Conservation (phyloP, 2,888 invertebrate species). For the Parnassius glacialis region DNA sequence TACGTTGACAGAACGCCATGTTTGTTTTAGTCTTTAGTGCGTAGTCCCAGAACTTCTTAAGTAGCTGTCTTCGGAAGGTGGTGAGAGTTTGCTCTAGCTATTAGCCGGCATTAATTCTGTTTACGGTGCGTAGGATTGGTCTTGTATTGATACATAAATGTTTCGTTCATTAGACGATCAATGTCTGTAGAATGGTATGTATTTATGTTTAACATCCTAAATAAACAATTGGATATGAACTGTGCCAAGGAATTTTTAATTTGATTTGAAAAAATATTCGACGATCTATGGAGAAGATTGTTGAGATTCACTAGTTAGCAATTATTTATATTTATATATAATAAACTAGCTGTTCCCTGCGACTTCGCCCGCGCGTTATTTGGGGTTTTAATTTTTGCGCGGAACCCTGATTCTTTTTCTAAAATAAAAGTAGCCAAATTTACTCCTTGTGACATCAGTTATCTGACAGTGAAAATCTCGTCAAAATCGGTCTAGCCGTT, state of each 20-base stretch:
- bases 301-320: too few species aligned
- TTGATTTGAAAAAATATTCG: background rate
- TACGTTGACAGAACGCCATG: slow-evolving; percentile 35
- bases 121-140: slow-evolving; percentile 20
- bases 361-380: too few species aligned
- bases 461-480: too few species aligned
- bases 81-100: slow-evolving; percentile 20
- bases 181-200: slow-evolving; percentile 5
- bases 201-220: slow-evolving; percentile 18
- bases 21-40: slow-evolving; percentile 50
- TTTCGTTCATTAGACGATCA: slow-evolving; percentile 20
- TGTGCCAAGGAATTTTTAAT: slow-evolving; percentile 10
- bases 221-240: slow-evolving; percentile 12
- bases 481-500: too few species aligned
- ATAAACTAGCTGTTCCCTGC: too few species aligned
- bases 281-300: background rate
- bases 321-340: too few species aligned
- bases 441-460: too few species aligned
- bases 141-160: slow-evolving; percentile 25
- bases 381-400: too few species aligned
- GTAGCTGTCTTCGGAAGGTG: slow-evolving; percentile 39
- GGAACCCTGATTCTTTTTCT: too few species aligned
- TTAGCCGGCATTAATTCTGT: slow-evolving; percentile 24
- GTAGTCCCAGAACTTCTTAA: slow-evolving; percentile 51
- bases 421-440: too few species aligned